Conservation (phyloP, 1,140 invertebrate species). For the Micrasema minimum region DNA sequence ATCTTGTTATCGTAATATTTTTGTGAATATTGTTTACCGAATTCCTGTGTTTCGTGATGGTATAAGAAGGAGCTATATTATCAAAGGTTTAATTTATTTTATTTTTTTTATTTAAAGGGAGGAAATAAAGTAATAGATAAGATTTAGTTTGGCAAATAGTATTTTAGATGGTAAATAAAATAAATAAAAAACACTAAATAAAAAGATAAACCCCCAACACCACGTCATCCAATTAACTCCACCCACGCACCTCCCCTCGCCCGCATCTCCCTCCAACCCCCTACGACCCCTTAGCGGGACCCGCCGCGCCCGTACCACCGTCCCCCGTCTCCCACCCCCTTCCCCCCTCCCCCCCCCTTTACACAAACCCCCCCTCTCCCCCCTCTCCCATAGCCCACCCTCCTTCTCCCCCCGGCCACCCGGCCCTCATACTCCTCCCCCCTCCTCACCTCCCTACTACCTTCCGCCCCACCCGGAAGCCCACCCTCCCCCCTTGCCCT, state of each 20-base stretch:
- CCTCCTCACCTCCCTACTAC: slow-evolving; percentile 32
- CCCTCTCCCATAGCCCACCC: slow-evolving; percentile 42
- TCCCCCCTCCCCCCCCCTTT: slow-evolving; percentile 3
- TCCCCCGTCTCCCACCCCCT: background rate
- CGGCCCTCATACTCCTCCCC: slow-evolving; percentile 46
- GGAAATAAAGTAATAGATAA: no score
- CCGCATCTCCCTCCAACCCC: slow-evolving; percentile 45
- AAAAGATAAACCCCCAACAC: no score
- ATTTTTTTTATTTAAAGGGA: no score
- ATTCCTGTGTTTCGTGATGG: slow-evolving; percentile 10
- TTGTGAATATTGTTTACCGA: slow-evolving; percentile 38
- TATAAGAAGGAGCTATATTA: no score
- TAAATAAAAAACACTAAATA: no score
- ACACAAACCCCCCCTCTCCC: slow-evolving; percentile 33
- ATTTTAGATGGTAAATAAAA: no score
- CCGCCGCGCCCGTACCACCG: slow-evolving; percentile 55
- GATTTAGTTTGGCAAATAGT: no score
- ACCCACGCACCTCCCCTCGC: slow-evolving; percentile 37
- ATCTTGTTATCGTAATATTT: slow-evolving; percentile 20
- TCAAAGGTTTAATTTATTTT: no score
- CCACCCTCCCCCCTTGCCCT: no score
- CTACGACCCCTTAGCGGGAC: slow-evolving; percentile 49
- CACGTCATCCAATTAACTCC: slow-evolving; percentile 34
- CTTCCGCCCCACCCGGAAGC: slow-evolving; percentile 48
- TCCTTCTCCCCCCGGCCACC: slow-evolving; percentile 53